Base-by-base conservation (phyloP, 2,888 invertebrate genomes). In the Mimachlamys varia region DNA sequence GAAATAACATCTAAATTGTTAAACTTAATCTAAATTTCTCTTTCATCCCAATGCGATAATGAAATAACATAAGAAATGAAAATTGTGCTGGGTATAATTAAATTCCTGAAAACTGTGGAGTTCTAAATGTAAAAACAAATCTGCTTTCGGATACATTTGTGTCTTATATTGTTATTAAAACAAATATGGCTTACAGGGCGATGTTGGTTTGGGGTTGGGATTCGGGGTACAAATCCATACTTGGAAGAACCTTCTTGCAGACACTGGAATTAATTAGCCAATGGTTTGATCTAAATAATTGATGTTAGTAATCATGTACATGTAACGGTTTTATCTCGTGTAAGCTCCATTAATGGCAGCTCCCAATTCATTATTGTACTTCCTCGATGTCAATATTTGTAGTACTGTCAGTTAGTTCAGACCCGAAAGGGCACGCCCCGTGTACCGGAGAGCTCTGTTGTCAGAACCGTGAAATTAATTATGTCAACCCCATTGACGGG, bases 241-340 rank as follows among this genome's bases (percentile, higher is more conserved):
- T 33, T 76, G 12, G 76, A 33, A 76, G 76, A 76, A 76, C 3
- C 33, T 33, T 27, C 76, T 76, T 27, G 76, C 76, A 76, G 76
- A 76, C 76, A 76, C 33, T 76, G 76, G 76, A 76, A 76, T 76
- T 76, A 76, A 76, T 76, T 76, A 76, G 76, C 76, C 76, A 76
- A 76, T 76, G 76, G 76, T 76, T 27, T 76, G 33, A 76, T 76
- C 76, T 76, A 76, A 76, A 76, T 76, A 76, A 76, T 76, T 27
- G 17, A 76, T 76, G 33, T 27, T 76, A 76, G 76, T 76, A 76
- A 76, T 76, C 76, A 33, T 76, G 76, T 76, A 76, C 76, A 27
- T 76, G 76, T 76, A 76, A 76, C 76, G 76, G 62, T 33, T 76
- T 76, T 76, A 76, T 76, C 33, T 33, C 76, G 76, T 33, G 76